A percentile compares a stretch with the other conserved stretches of the same genome.
Conservation (phyloP, 2,113 vertebrate genomes). For the Lipotes vexillifer region DNA sequence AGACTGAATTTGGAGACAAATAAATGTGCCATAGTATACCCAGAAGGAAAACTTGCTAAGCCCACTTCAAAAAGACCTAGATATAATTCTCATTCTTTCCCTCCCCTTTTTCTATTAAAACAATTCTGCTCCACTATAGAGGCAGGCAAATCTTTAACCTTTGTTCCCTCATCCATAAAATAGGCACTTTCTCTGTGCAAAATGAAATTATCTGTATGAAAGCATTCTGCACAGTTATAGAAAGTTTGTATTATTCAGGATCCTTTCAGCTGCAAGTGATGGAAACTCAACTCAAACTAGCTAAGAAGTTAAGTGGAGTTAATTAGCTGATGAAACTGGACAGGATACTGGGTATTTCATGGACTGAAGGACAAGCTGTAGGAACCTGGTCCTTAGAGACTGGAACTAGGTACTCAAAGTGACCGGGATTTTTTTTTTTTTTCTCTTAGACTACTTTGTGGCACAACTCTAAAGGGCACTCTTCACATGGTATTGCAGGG, state of each 20-base stretch:
- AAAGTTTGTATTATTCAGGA: not conserved
- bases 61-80: not conserved
- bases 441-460: not conserved
- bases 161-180: not conserved
- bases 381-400: not conserved
- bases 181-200: not conserved
- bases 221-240: not conserved
- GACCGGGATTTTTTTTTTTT: not conserved
- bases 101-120: not conserved
- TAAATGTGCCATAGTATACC: not conserved
- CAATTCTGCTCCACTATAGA: not conserved
- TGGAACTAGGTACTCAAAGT: not conserved
- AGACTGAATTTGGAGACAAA: not conserved
- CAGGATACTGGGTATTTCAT: not conserved
- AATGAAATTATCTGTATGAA: not conserved
- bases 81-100: not conserved
- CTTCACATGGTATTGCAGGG: not conserved
- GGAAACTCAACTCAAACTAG: not conserved
- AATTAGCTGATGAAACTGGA: not conserved
- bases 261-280: not conserved
- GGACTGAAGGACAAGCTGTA: not conserved
- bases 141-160: not conserved
- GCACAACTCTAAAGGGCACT: not conserved
- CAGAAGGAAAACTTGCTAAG: not conserved
- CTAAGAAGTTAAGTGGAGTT: not conserved